These are phyloP conservation scores for Steinernema carpocapsae DNA, from an alignment of 2,888 invertebrate species.

Conservation along the genomic window DNA sequence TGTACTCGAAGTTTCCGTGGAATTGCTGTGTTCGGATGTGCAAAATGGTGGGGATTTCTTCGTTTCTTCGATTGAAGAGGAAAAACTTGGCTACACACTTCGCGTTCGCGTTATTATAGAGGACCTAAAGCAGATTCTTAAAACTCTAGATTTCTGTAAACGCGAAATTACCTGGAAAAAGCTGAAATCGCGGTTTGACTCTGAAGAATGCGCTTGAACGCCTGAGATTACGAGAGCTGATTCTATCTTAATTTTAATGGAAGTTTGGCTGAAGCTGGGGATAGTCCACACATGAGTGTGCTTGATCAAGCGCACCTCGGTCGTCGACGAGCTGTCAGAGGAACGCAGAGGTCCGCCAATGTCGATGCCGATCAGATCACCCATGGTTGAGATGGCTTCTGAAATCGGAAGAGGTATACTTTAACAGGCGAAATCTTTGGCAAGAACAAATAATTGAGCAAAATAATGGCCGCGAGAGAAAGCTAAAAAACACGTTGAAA, in stretches of 20 bases:
- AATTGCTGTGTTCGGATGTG: slow-evolving; percentile 69
- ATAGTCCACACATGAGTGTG: slow-evolving; percentile 68
- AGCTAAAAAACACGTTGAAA: too few species aligned
- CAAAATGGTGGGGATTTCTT: slow-evolving; percentile 68
- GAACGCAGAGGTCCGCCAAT: slow-evolving; percentile 8
- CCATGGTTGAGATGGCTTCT: neutral
- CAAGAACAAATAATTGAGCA: too few species aligned
- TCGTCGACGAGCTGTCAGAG: slow-evolving; percentile 57
- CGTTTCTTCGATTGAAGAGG: slow-evolving; percentile 62
- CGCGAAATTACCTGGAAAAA: slow-evolving; percentile 65
- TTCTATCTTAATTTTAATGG: slow-evolving; percentile 58
- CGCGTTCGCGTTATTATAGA: slow-evolving; percentile 49
- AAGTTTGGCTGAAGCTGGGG: slow-evolving; percentile 65
- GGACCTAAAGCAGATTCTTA: slow-evolving; percentile 47
- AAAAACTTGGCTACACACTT: slow-evolving; percentile 65
- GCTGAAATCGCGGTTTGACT: slow-evolving; percentile 69
- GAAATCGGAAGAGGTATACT: slow-evolving; percentile 1
- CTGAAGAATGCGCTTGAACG: neutral
- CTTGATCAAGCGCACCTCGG: slow-evolving; percentile 56
- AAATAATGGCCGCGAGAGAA: too few species aligned
- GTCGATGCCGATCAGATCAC: slow-evolving; percentile 21
- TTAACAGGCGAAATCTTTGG: too few species aligned
- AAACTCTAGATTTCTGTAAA: slow-evolving; percentile 25
- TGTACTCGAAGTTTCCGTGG: slow-evolving; percentile 60
- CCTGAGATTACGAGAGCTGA: neutral